Percentiles rank a stretch among this genome's conserved stretches.
These are phyloP conservation scores for Misgurnus mizolepis DNA, from an alignment of 2,113 vertebrate genomes.

Conservation along the genomic window DNA sequence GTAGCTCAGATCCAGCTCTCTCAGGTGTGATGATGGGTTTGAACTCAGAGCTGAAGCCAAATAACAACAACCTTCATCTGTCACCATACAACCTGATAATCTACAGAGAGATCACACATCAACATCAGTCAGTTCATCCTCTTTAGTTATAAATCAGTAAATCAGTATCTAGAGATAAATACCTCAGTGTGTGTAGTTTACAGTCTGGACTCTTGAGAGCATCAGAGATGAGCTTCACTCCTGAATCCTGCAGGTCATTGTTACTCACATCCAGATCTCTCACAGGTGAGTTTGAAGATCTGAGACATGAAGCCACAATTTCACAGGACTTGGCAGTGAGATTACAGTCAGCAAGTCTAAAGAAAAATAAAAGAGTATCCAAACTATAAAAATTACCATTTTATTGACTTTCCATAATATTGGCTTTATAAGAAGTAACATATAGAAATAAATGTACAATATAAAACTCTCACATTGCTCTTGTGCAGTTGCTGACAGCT, in stretches of 20 bases:
- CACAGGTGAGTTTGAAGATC: not conserved
- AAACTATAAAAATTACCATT: too few species aligned
- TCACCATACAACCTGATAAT: too few species aligned
- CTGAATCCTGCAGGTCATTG: not conserved
- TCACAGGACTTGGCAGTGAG: not conserved
- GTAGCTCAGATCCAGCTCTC: slow-evolving; percentile 11
- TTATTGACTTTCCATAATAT: too few species aligned
- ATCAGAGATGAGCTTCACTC: not conserved
- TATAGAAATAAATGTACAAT: not conserved
- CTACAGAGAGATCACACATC: not conserved
- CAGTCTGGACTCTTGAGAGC: slow-evolving; percentile 7
- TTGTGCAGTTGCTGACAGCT: slow-evolving; percentile 1
- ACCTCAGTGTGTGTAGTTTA: not conserved
- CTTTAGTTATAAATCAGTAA: too few species aligned
- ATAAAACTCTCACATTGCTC: not conserved
- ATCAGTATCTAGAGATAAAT: too few species aligned
- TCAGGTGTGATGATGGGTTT: slow-evolving; percentile 5
- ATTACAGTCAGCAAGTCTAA: not conserved
- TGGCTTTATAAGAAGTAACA: too few species aligned
- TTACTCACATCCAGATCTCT: slow-evolving; percentile 4
- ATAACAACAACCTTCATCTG: too few species aligned
- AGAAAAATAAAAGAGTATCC: not conserved
- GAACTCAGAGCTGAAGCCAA: not conserved
- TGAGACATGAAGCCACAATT: not conserved
- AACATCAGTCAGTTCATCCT: not conserved